Base-by-base conservation (phyloP, 92 coral and sea anemone genomes). In the Paramuricea clavata region DNA sequence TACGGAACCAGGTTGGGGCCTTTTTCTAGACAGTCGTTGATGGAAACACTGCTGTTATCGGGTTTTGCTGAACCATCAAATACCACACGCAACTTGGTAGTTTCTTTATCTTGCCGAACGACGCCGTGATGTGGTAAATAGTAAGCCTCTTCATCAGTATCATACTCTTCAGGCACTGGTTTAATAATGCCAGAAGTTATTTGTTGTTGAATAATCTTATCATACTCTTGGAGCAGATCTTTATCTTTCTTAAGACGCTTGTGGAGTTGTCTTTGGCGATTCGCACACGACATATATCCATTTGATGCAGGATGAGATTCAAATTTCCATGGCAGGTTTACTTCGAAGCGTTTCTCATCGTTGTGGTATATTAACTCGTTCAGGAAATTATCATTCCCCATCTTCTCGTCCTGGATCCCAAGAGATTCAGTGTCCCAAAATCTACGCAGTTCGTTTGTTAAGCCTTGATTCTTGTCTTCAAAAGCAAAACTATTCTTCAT, bases 241-340 rank as follows among this genome's bases (percentile, higher is more conserved):
- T 41, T 39, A 43, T 74, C 79, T 39, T 74, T 74, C n/a, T 44
- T 71, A 25, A 82, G 76, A 67, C 65, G 74, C 35, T 68, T 68
- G 78, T 82, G 87, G 36, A 82, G 76, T 35, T 82, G 87, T 82
- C 44, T 82, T 50, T 68, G 87, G 23, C 79, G 64, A 69, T 69
- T 82, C 31, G 60, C 78, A 82, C 87, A 82, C 28, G 64, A 34
- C n/a, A n/a, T 39, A 49, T 74, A 57, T 21, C 76, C 67, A 47
- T 82, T 74, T 25, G 87, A 82, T 67, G 22, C 76, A 59, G 76
- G 76, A 8, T 27, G 32, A 43, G 36, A 72, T 43, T 82, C 59
- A 30, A 27, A 13, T 35, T 61, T 61, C 86, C 86, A 81, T 16
- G 86, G 86, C 59, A 81, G 39, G 54, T 35, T 71, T 16, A 64